These are phyloP conservation scores for Eueides isabella DNA, from an alignment of 1,140 invertebrate species.

Conservation along the genomic window DNA sequence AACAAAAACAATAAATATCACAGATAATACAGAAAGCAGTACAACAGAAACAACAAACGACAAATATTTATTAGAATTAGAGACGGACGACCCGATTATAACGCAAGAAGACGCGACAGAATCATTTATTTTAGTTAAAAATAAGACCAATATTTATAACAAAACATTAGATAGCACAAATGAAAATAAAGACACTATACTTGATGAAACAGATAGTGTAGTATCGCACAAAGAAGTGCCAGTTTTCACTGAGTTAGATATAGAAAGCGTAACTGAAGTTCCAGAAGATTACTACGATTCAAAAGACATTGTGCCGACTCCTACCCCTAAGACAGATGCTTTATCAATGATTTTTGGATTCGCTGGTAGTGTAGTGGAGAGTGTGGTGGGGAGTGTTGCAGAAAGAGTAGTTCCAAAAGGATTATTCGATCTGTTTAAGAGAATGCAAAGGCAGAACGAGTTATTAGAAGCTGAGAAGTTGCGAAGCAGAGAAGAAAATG, in stretches of 20 bases:
- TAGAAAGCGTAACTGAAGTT: constrained; percentile 61
- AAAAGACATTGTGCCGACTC: constrained; percentile 71
- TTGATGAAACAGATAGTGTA: constrained; percentile 40
- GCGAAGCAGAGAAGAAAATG: constrained; percentile 79
- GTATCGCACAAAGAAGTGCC: constrained; percentile 57
- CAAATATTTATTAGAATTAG: constrained; percentile 7
- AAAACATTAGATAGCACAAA: not conserved
- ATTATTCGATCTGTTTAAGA: constrained; percentile 70
- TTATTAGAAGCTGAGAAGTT: constrained; percentile 75
- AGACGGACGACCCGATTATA: constrained; percentile 15
- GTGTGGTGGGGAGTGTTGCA: constrained; percentile 73
- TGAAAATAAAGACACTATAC: not conserved
- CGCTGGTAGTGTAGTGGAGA: constrained; percentile 75
- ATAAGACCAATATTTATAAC: constrained; percentile 18
- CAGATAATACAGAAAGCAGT: constrained; percentile 30
- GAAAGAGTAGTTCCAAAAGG: constrained; percentile 75
- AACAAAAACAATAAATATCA: constrained; percentile 38
- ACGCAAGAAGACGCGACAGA: constrained; percentile 14
- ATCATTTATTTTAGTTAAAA: constrained; percentile 8
- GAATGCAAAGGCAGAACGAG: constrained; percentile 74
- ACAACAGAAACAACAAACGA: constrained; percentile 29
- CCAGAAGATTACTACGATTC: constrained; percentile 78
- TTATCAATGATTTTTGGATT: constrained; percentile 72
- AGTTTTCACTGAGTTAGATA: constrained; percentile 67
- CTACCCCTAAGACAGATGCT: constrained; percentile 68